These are phyloP conservation scores for Nematostella vectensis DNA, from an alignment of 92 coral and sea anemone species.

Conservation along the genomic window DNA sequence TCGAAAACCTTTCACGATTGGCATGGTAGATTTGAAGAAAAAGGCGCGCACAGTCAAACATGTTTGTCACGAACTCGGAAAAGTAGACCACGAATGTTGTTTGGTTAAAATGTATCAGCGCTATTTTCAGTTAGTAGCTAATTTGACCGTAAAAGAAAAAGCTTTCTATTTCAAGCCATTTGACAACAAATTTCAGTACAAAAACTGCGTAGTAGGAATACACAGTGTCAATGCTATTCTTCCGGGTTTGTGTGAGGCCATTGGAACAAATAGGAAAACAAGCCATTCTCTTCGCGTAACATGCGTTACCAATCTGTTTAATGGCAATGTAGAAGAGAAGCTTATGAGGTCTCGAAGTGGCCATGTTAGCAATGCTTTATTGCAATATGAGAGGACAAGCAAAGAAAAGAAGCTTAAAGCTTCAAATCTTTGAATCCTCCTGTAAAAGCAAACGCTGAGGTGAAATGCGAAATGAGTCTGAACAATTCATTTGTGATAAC, in stretches of 20 bases:
- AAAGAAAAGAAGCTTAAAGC: conserved; percentile 13
- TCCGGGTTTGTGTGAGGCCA: conserved; percentile 23
- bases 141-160: conserved; percentile 2
- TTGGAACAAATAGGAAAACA: conserved; percentile 20
- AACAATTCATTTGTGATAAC: conserved; percentile 1
- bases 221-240: conserved; percentile 20
- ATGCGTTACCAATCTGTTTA: conserved; percentile 7
- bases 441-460: not conserved
- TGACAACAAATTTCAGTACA: conserved; percentile 8
- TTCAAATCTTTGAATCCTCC: not conserved
- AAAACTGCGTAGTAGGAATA: conserved; percentile 18
- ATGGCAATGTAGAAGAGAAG: conserved; percentile 20
- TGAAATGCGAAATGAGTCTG: conserved; percentile 1
- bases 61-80: conserved; percentile 22
- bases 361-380: conserved; percentile 28
- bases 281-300: conserved; percentile 30
- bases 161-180: conserved; percentile 28
- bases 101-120: conserved; percentile 11
- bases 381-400: conserved; percentile 20
- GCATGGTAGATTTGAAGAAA: no score
- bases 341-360: conserved; percentile 24
- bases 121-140: conserved; percentile 6
- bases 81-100: conserved; percentile 19
- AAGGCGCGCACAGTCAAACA: conserved; percentile 29
- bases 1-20: conserved; percentile 28